Base-by-base conservation (phyloP, 2,113 vertebrate genomes). In the Atrichornis clamosus region DNA sequence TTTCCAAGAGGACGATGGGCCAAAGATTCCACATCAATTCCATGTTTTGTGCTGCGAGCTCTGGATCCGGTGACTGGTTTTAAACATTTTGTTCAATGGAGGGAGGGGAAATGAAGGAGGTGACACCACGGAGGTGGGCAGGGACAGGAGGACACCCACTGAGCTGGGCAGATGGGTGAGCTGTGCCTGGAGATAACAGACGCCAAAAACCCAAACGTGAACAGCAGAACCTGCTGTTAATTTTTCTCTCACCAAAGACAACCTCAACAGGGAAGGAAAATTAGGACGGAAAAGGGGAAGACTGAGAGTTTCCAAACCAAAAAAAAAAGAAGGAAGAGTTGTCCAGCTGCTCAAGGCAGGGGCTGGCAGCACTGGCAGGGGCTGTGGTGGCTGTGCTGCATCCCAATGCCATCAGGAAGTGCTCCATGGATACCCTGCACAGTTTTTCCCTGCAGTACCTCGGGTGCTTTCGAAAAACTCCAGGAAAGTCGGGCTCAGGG, bases 181-280 rank as follows among this genome's bases (percentile, higher is more conserved):
- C 37, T 7, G 0, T 55, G 50, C 37, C 53, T 2, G 3, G 30
- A 59, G 23, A 28, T 18, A 39, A 37, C 37, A 81, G 55, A 39
- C 42, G 23, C 18, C 56, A 55, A 59, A 26, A 81, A 10, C 58
- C 11, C n/a, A 95, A n/a, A 74, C 7, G n/a, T 44, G 32, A 76
- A 65, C 41, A 39, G 37, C 53, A 81, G 62, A 74, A 75, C 17
- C 5, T 7, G 30, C 24, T 7, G 26, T 1, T 49, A 4, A 60
- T 73, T 50, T 50, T 86, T 77, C 41, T 69, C 32, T 89, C 39
- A 53, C 18, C 24, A 47, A n/a, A 82, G 13, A 44, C 22, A 73
- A n/a, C 41, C 37, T 46, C 46, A 76, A 92, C 78, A 68, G 7
- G 20, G 37, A 96, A 92, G 77, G 32, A 82, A 89, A 81, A 17